Base-by-base conservation (phyloP, 2,113 vertebrate species). In the Strix aluco region DNA sequence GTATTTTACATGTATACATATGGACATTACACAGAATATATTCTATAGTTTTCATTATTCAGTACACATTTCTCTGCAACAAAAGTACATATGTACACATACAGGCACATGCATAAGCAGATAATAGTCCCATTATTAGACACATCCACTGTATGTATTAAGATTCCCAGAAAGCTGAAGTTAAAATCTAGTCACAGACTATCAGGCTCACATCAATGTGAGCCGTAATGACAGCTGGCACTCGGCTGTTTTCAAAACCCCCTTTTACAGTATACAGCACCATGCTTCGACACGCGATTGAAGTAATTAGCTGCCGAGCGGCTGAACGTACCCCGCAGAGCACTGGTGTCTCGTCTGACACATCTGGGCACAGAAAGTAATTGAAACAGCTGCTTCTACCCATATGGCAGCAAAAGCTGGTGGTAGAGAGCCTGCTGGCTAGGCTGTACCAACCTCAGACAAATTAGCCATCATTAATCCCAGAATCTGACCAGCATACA, bases 381-480 rank as follows among this genome's bases (percentile, higher is more conserved):
- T 99, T 99, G 99, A 99, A 99, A 99, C 99, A 99, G 99, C 99
- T 99, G 99, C 99, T 99, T 99, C 98, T 97, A 98, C 98, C 99
- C 99, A 99, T 99, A 99, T 99, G 99, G 99, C 99, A 98, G 98
- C 96, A 96, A 99, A 99, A 99, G 98, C 99, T 99, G 99, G 99
- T 97, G 96, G 97, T 97, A 94, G 97, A 91, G 94, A 97, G 97
- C 97, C 99, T 98, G 98, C 98, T 98, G 98, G 97, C 94, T 98
- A 98, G 97, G 98, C 98, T 96, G 98, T 98, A 98, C 99, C 99
- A 99, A 99, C 99, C 99, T 98, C 98, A 97, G 99, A 99, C 99
- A 99, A 99, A 99, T 99, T 99, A 99, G 99, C 99, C 98, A 98
- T 99, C 99, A 99, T 99, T 99, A 99, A 99, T 99, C 99, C 99